Evolutionary conservation across 2,113 vertebrate species (phyloP).

Genomic region (Ictalurus furcatus): DNA sequence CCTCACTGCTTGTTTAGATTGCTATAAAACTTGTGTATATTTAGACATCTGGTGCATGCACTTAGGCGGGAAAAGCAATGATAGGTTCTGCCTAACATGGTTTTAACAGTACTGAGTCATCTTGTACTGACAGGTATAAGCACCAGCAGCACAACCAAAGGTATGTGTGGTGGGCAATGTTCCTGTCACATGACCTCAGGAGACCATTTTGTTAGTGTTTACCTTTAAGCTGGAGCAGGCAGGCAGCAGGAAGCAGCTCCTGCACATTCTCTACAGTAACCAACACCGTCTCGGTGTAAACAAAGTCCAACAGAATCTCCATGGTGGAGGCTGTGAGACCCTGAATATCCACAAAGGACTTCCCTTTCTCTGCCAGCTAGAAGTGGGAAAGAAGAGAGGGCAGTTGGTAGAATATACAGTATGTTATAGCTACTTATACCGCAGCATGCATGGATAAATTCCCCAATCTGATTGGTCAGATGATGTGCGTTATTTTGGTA

Average conservation of each 20-base stretch:
- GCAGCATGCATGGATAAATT: not conserved
- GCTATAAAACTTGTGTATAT: not conserved
- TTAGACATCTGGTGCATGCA: not conserved
- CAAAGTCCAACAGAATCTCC: conserved; percentile 98
- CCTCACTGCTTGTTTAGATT: not conserved
- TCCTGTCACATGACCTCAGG: conserved; percentile 23
- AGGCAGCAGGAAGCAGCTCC: conserved; percentile 93
- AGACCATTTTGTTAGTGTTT: conserved; percentile 45
- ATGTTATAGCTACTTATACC: not conserved
- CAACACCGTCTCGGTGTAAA: conserved; percentile 96
- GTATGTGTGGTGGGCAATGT: not conserved
- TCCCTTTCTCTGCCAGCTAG: conserved; percentile 96
- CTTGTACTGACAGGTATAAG: not conserved
- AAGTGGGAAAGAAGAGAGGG: conserved; percentile 34
- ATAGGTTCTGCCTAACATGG: not conserved
- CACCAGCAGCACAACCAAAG: not conserved
- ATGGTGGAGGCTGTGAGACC: conserved; percentile 95
- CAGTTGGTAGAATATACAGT: not conserved
- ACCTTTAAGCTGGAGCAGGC: conserved; percentile 98
- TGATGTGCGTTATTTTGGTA: not conserved
- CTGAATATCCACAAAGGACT: conserved; percentile 97
- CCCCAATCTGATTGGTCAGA: not conserved
- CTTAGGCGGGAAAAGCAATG: not conserved
- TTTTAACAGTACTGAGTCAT: not conserved
- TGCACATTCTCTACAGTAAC: conserved; percentile 98